These are phyloP conservation scores for Thumatha senex DNA, from an alignment of 2,888 invertebrate species.

Conservation along the genomic window DNA sequence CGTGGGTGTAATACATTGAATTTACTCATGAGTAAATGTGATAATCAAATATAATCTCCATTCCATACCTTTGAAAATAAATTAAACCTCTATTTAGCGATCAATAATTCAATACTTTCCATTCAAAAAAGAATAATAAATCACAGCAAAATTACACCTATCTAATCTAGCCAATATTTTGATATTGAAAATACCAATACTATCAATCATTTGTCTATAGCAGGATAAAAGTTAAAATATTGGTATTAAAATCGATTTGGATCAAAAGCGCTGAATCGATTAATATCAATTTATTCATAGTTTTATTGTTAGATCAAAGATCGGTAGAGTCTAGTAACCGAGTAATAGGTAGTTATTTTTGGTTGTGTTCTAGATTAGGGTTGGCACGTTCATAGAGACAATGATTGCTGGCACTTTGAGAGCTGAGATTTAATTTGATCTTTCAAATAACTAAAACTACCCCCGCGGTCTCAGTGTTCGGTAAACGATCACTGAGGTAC, in stretches of 20 bases:
- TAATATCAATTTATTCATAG: slow-evolving; percentile 50
- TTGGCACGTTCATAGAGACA: background rate
- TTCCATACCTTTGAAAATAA: no score
- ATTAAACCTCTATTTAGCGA: slow-evolving; percentile 7
- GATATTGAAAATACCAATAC: slow-evolving; percentile 20
- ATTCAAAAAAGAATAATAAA: slow-evolving; percentile 12
- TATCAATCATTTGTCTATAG: slow-evolving; percentile 27
- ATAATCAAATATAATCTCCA: no score
- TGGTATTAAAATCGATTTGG: slow-evolving; percentile 48
- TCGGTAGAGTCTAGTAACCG: slow-evolving; percentile 38
- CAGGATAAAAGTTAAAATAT: slow-evolving; percentile 33
- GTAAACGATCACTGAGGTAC: no score
- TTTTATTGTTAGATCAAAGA: slow-evolving; percentile 63
- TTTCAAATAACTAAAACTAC: no score
- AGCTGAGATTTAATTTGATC: no score
- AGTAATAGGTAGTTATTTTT: slow-evolving; percentile 26
- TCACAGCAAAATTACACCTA: slow-evolving; percentile 14
- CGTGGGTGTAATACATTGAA: no score
- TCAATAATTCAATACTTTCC: slow-evolving; percentile 17
- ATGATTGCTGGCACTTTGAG: background rate
- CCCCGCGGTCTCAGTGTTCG: no score
- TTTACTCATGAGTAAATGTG: no score
- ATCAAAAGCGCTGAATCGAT: slow-evolving; percentile 62
- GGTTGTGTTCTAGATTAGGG: slow-evolving; percentile 10
- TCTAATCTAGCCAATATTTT: slow-evolving; percentile 19